Conservation (phyloP, 2,113 vertebrate species). For the Sinocyclocheilus anshuiensis region DNA sequence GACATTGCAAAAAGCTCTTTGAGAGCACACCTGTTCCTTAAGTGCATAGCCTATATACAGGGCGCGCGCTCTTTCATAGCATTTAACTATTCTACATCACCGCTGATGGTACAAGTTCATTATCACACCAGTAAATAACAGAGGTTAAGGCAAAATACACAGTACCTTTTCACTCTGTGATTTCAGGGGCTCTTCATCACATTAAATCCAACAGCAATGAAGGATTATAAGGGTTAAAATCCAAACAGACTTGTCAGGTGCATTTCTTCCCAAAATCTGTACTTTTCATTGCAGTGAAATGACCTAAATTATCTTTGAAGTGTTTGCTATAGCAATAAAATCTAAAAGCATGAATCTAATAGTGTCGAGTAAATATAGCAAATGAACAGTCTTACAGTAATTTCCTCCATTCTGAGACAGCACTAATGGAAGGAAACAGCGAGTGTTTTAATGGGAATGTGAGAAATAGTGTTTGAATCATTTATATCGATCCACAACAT, state of each 20-base stretch:
- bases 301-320: background rate
- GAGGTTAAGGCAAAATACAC: background rate
- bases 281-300: background rate
- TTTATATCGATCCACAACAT: background rate
- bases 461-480: background rate
- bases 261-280: constrained; percentile 6
- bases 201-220: constrained; percentile 7
- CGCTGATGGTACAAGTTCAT: background rate
- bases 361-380: background rate
- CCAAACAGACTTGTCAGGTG: background rate
- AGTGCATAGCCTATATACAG: background rate
- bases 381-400: background rate
- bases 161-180: background rate
- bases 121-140: background rate
- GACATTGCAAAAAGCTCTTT: background rate
- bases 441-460: background rate
- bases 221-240: background rate
- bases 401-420: background rate
- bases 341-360: constrained; percentile 6
- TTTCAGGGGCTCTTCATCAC: background rate
- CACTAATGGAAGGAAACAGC: constrained; percentile 10
- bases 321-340: background rate
- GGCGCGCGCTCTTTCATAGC: background rate
- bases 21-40: background rate
- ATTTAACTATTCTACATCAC: background rate